Conservation (phyloP, 2,797 vertebrate genomes). For the Acridotheres tristis region DNA sequence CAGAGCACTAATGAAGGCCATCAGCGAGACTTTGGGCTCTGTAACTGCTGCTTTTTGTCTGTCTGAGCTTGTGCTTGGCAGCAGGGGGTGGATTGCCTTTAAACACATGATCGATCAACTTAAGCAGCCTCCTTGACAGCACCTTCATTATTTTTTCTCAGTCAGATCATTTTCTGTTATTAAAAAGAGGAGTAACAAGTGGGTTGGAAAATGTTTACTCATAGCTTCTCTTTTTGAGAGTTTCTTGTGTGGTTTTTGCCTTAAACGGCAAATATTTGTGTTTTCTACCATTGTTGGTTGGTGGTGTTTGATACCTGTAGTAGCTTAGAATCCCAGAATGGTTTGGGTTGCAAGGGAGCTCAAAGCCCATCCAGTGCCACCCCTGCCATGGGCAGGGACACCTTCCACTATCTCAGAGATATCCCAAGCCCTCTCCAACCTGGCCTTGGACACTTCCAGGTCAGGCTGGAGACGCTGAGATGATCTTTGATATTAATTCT, state of each 20-base stretch:
- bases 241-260: not conserved
- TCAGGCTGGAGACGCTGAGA: not conserved
- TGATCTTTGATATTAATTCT: not conserved
- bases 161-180: not conserved
- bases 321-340: not conserved
- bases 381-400: not conserved
- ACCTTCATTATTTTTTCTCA: conserved; percentile 2
- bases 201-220: not conserved
- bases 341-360: not conserved
- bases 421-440: accelerated
- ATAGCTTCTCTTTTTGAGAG: not conserved
- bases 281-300: not conserved
- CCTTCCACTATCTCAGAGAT: not conserved
- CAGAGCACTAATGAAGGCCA: not conserved
- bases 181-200: not conserved
- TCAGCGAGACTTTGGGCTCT: not conserved
- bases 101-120: not conserved
- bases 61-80: not conserved
- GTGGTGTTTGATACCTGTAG: not conserved
- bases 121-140: not conserved
- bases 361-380: not conserved
- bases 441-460: not conserved
- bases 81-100: not conserved
- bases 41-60: not conserved
- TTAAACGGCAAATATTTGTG: not conserved